These are phyloP conservation scores for Dipodomys merriami DNA, from an alignment of 2,113 vertebrate genomes.

Conservation along the genomic window DNA sequence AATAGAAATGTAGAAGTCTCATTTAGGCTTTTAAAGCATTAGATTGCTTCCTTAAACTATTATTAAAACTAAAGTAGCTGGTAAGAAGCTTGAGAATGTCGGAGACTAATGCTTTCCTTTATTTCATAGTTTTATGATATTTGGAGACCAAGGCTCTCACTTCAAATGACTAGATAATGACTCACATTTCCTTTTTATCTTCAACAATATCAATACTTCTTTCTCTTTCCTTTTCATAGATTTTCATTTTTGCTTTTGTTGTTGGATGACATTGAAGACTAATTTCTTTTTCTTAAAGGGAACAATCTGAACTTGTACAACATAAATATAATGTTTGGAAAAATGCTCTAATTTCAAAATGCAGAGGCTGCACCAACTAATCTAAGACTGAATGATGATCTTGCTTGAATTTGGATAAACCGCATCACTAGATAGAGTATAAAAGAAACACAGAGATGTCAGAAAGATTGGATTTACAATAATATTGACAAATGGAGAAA, in stretches of 20 bases:
- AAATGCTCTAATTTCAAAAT: constrained; percentile 62
- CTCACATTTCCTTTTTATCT: constrained; percentile 54
- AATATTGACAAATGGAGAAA: constrained; percentile 49
- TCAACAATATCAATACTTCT: constrained; percentile 60
- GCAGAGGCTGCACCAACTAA: background rate
- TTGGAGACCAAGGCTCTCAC: constrained; percentile 3
- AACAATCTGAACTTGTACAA: constrained; percentile 54
- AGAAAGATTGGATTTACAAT: constrained; percentile 50
- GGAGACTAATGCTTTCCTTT: constrained; percentile 44
- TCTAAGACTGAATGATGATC: constrained; percentile 33
- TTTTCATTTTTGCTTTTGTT: constrained; percentile 65
- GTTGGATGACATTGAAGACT: constrained; percentile 63
- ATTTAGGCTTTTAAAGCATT: constrained; percentile 33
- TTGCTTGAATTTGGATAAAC: constrained; percentile 62
- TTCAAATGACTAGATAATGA: constrained; percentile 63
- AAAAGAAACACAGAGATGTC: constrained; percentile 59
- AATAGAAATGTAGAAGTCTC: constrained; percentile 41
- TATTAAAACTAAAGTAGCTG: constrained; percentile 61
- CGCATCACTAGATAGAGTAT: constrained; percentile 13
- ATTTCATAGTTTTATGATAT: constrained; percentile 52
- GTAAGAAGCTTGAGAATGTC: constrained; percentile 42
- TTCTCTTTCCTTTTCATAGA: constrained; percentile 47
- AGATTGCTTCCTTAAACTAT: constrained; percentile 36
- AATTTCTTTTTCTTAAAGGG: constrained; percentile 68
- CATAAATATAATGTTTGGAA: constrained; percentile 39